A percentile compares a stretch with the other conserved stretches of the same genome.
These are phyloP conservation scores for Drosophila paranaensis DNA, from an alignment of 2,888 invertebrate species.

Conservation along the genomic window DNA sequence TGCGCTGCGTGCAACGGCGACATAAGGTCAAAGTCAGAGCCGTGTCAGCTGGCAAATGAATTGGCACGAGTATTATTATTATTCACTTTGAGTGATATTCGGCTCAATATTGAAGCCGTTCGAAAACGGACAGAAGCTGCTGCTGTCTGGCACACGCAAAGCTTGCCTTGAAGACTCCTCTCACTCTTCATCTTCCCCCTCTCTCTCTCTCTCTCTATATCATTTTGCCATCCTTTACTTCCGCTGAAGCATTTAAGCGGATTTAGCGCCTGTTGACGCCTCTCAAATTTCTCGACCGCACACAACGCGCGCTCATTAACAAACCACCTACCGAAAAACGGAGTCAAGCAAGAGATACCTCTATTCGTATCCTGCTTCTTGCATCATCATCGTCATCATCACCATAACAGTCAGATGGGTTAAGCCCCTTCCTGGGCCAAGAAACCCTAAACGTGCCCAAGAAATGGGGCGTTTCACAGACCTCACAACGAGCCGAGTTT, in stretches of 20 bases:
- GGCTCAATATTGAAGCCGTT: slow-evolving; percentile 59
- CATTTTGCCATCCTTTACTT: slow-evolving; percentile 43
- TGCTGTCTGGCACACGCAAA: slow-evolving; percentile 54
- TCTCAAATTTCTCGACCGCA: slow-evolving; percentile 82
- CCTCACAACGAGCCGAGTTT: slow-evolving; percentile 52
- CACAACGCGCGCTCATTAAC: slow-evolving; percentile 65
- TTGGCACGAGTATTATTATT: slow-evolving; percentile 54
- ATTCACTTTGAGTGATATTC: slow-evolving; percentile 39
- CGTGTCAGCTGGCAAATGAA: slow-evolving; percentile 82
- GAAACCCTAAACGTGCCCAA: slow-evolving; percentile 75
- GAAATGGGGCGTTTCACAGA: slow-evolving; percentile 66
- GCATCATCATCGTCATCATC: slow-evolving; percentile 35
- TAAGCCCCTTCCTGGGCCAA: slow-evolving; percentile 12
- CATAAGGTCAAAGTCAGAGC: slow-evolving; percentile 80
- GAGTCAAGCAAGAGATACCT: slow-evolving; percentile 14
- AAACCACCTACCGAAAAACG: slow-evolving; percentile 46
- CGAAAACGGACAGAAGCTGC: slow-evolving; percentile 53
- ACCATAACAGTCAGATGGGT: slow-evolving; percentile 40
- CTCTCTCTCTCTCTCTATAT: background rate
- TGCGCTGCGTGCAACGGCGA: slow-evolving; percentile 82
- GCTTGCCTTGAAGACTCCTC: background rate
- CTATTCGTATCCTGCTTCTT: slow-evolving; percentile 52
- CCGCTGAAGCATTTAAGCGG: slow-evolving; percentile 75
- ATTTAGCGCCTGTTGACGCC: slow-evolving; percentile 83
- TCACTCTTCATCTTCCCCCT: background rate